These are phyloP conservation scores for Calidris pygmaea DNA, from an alignment of 2,113 vertebrate species.

Conservation along the genomic window DNA sequence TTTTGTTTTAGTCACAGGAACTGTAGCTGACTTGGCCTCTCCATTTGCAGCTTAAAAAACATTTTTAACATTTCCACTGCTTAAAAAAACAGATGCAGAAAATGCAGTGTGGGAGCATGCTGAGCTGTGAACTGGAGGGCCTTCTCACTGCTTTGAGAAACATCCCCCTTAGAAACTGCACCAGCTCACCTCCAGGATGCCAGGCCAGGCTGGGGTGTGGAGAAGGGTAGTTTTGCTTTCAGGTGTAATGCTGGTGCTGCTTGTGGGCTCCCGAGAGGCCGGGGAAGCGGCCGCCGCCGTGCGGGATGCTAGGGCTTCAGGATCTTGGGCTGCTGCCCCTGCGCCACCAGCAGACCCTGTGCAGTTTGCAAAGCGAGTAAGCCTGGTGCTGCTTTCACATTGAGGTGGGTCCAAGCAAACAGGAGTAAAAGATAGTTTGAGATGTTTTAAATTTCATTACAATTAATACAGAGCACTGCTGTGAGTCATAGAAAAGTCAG, in stretches of 20 bases:
- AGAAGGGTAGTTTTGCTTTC: not conserved
- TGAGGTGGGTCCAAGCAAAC: not conserved
- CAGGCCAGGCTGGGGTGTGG: not conserved
- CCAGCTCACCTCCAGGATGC: not conserved
- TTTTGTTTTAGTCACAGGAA: not conserved
- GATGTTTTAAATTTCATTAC: not conserved
- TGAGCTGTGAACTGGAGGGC: not conserved
- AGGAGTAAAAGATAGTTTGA: not conserved
- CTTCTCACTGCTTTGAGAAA: not conserved
- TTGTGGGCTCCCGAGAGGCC: accelerated
- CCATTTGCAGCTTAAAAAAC: not conserved
- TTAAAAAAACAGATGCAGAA: not conserved
- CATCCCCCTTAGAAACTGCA: not conserved
- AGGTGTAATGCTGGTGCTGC: not conserved
- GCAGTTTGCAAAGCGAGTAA: accelerated
- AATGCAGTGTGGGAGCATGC: not conserved
- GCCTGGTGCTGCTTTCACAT: not conserved
- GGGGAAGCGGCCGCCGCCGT: accelerated
- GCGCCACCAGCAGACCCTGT: not conserved
- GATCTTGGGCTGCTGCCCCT: not conserved
- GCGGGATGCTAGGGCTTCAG: not conserved
- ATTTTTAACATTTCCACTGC: not conserved
- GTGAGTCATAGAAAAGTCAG: not conserved
- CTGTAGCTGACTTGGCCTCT: not conserved
- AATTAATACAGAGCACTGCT: not conserved